Evolutionary conservation across 2,888 invertebrate genomes (phyloP), one percentile per base, ranked within the genome.

Genomic region (Eupithecia abbreviata): DNA sequence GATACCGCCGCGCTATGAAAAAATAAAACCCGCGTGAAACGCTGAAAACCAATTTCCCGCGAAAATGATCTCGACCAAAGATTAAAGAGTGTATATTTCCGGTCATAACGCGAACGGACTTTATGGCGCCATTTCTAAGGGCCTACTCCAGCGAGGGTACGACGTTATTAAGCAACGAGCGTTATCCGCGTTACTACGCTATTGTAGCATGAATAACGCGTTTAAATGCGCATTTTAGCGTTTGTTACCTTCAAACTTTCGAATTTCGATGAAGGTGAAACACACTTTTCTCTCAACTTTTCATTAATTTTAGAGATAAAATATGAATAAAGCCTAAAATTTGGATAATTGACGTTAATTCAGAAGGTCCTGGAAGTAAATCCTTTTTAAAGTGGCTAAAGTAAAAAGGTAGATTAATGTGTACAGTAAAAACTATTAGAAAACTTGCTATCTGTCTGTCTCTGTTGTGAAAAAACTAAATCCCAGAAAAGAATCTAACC

Each of bases 1-100:
- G n/a, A n/a, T 30, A 30, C 30, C 30, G 1, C 30, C 30, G 30
- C 30, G 30, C 30, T 30, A 30, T 30, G 30, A 30, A 30, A 30
- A 30, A 30, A 30, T 30, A 30, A 30, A 30, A 1, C 30, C 30
- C 30, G 42, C 13, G 42, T 42, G 6, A 68, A 68, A 30, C 49
- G 65, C 47, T 65, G 18, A 72, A 72, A 65, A 4, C 47, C 66
- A 72, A 72, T 72, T 72, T 72, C 72, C 72, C 72, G 69, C 62
- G 62, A 47, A 69, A 47, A 68, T 45, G 62, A 69, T 69, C 41
- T 62, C 47, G n/a, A 42, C 41, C 49, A 65, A 15, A 72, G 65
- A 49, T 45, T 72, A 66, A 15, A 43, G 15, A 15, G 67, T 3
- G 65, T 72, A 13, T 12, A 47, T 18, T 47, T 72, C 47, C 62